Base-by-base conservation (phyloP, 2,888 invertebrate species). In the Neoscelio sp. region DNA sequence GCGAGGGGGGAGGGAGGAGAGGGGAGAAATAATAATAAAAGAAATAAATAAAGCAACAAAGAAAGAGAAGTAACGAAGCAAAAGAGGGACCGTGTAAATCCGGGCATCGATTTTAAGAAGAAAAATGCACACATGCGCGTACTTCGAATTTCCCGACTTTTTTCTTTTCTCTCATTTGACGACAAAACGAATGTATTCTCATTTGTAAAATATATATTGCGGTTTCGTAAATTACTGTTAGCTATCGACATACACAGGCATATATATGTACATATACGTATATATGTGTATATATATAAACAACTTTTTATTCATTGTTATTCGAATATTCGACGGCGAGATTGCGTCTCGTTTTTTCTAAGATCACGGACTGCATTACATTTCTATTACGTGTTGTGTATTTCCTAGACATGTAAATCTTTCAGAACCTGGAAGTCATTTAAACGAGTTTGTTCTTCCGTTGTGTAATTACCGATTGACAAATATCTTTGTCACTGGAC, bases 281-380 rank as follows among this genome's bases (percentile, higher is more conserved):
- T 84, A 83, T 80, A 80, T 83, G 75, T 84, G 80, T 80, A 76
- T 78, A 81, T 85, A 70, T 83, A 82, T 78, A 80, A 80, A 80
- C 81, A 82, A 62, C 74, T 78, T 78, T 74, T 78, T 78, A 82
- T 84, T 77, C 71, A 77, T 77, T 77, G 77, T 77, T 77, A 77
- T 77, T 77, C 60, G 77, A 65, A 71, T 77, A 77, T 77, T 77
- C 77, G 71, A 65, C 71, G 70, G 46, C 71, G 77, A 77, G 77
- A 78, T 78, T 71, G 78, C 78, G 78, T 78, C 78, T 78, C 71
- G 78, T 78, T 73, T 73, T 77, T 71, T 78, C 78, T 78, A 73
- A 78, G 71, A 78, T 68, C 78, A 78, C 74, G 56, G 78, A 68
- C 73, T 78, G 78, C 78, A 68, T 64, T 73, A 78, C 78, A 74